phyloP scores from a whole-genome alignment of 2,797 vertebrate species.

The Antennarius maculatus region DNA sequence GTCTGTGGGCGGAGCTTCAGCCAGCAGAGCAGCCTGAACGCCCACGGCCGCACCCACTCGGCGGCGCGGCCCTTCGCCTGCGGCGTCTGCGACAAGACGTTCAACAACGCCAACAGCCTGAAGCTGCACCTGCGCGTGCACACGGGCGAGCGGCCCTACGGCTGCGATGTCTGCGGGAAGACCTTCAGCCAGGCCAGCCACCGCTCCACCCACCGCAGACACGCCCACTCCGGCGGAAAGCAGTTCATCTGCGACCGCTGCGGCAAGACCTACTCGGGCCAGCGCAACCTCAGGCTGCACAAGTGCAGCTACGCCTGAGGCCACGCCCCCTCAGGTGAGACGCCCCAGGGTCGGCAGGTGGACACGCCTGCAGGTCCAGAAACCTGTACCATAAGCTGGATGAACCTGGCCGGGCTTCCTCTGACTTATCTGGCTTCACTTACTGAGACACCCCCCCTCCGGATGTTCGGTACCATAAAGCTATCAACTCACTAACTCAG shows the following conservation, averaged over 20 bases:
- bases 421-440: too few relatives aligned
- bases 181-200: slow-evolving; percentile 80
- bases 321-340: too few relatives aligned
- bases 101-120: slow-evolving; percentile 82
- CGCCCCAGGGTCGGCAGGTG: too few relatives aligned
- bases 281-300: slow-evolving; percentile 80
- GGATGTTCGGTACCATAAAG: too few relatives aligned
- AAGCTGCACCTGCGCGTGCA: slow-evolving; percentile 81
- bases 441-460: too few relatives aligned
- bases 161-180: slow-evolving; percentile 76
- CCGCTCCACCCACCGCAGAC: slow-evolving; percentile 72
- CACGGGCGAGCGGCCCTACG: slow-evolving; percentile 81
- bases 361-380: too few relatives aligned
- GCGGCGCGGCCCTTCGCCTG: slow-evolving; percentile 74
- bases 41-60: slow-evolving; percentile 79
- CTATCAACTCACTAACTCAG: too few relatives aligned
- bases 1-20: slow-evolving; percentile 80
- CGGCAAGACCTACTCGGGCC: slow-evolving; percentile 81
- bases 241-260: slow-evolving; percentile 83
- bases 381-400: too few relatives aligned
- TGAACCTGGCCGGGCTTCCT: too few relatives aligned
- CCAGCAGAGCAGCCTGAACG: slow-evolving; percentile 82
- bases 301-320: slow-evolving; percentile 79
- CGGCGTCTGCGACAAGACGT: slow-evolving; percentile 75
- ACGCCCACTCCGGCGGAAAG: slow-evolving; percentile 81